phyloP scores from a whole-genome alignment of 2,797 vertebrate genomes.

The Heteromormyrus szaboi region DNA sequence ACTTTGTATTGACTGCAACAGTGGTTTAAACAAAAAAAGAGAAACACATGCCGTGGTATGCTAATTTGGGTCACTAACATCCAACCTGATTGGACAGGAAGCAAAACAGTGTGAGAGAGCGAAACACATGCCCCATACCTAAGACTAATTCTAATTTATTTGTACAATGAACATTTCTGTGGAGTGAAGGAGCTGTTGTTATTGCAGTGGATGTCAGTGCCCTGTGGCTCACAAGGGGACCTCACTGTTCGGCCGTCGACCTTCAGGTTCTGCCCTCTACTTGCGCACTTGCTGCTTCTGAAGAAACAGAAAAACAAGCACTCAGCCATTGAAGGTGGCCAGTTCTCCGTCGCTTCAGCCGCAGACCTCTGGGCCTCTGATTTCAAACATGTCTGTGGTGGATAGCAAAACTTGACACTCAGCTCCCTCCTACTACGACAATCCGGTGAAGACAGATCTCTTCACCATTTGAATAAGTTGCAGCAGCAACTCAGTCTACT shows the following conservation, averaged over 20 bases:
- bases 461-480: background rate
- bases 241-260: conserved; percentile 64
- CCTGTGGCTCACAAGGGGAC: conserved; percentile 28
- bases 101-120: conserved; percentile 33
- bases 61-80: conserved; percentile 9
- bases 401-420: background rate
- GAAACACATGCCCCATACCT: conserved; percentile 31
- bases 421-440: background rate
- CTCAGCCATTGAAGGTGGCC: background rate
- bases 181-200: conserved; percentile 43
- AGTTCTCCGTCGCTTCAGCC: background rate
- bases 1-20: conserved; percentile 13
- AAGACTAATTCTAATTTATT: conserved; percentile 51
- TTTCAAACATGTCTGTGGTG: background rate
- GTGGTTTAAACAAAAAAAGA: conserved; percentile 5
- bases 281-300: conserved; percentile 68
- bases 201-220: conserved; percentile 19
- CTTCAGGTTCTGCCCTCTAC: conserved; percentile 61
- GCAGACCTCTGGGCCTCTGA: background rate
- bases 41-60: conserved; percentile 18
- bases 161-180: conserved; percentile 51
- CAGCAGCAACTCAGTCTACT: background rate
- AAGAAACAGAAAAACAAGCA: conserved; percentile 30
- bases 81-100: conserved; percentile 28
- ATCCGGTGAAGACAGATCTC: background rate